phyloP scores from a whole-genome alignment of 2,888 invertebrate genomes.

The Eupelmus urozonus region DNA sequence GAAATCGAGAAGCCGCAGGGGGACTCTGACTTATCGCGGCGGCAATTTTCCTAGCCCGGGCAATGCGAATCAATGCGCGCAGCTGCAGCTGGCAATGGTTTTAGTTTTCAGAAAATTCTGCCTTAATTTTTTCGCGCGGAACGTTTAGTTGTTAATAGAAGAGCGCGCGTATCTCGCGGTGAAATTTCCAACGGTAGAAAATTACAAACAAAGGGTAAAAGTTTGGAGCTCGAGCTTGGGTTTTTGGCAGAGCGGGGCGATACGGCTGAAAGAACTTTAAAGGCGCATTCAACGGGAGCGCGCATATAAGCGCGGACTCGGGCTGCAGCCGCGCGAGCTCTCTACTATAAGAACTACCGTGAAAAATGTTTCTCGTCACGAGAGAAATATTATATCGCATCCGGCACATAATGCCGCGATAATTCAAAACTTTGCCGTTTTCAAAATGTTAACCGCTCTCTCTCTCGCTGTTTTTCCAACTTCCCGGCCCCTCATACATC shows the following conservation, averaged over 20 bases:
- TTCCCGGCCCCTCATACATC: background rate
- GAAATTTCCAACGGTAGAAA: too few species aligned
- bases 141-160: too few species aligned
- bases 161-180: too few species aligned
- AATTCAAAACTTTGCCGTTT: constrained; percentile 24
- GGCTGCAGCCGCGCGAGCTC: background rate
- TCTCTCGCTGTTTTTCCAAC: background rate
- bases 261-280: background rate
- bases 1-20: constrained; percentile 12
- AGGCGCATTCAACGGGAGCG: constrained; percentile 2
- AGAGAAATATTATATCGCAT: constrained; percentile 40
- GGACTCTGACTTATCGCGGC: background rate
- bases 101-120: too few species aligned
- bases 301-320: background rate
- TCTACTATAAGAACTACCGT: background rate
- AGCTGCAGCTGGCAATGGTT: too few species aligned
- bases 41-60: background rate
- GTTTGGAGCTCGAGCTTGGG: background rate
- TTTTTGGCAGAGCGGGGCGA: background rate
- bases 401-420: background rate
- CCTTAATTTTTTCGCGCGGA: too few species aligned
- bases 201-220: too few species aligned
- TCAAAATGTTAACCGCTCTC: background rate
- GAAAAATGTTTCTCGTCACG: constrained; percentile 41
- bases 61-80: too few species aligned